phyloP scores from a whole-genome alignment of 2,797 vertebrate species.

The Scarus forsteni region DNA sequence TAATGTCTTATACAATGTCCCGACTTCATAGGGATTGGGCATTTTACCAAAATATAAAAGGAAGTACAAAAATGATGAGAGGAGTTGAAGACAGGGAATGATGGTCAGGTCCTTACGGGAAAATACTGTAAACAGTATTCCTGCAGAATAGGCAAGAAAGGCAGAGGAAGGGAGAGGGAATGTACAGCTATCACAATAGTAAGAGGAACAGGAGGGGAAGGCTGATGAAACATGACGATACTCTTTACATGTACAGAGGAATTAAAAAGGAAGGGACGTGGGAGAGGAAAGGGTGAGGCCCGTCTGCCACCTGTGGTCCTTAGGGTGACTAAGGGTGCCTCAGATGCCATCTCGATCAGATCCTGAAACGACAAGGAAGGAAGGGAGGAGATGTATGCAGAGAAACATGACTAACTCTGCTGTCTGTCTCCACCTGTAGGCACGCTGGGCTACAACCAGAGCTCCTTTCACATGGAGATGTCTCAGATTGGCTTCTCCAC shows the following conservation, averaged over 20 bases:
- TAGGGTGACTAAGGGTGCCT: slow-evolving; percentile 15
- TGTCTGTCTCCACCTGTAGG: slow-evolving; percentile 76
- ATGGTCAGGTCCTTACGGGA: slow-evolving; percentile 10
- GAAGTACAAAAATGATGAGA: slow-evolving; percentile 6
- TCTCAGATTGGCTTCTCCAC: slow-evolving; percentile 96
- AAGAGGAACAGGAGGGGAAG: slow-evolving; percentile 23
- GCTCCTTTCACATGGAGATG: slow-evolving; percentile 97
- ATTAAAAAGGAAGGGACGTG: slow-evolving; percentile 50
- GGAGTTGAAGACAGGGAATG: slow-evolving; percentile 53
- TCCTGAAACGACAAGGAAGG: slow-evolving; percentile 51
- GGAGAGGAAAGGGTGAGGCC: slow-evolving; percentile 44
- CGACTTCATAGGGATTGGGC: no score
- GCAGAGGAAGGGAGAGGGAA: slow-evolving; percentile 9
- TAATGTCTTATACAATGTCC: no score
- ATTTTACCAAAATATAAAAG: no score
- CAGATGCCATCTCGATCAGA: slow-evolving; percentile 32
- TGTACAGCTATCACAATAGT: slow-evolving; percentile 29
- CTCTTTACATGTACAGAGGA: slow-evolving; percentile 48
- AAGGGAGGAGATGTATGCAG: slow-evolving; percentile 50
- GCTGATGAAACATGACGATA: slow-evolving; percentile 54
- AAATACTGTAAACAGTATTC: slow-evolving; percentile 10
- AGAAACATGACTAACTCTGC: slow-evolving; percentile 38
- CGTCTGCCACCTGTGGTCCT: slow-evolving; percentile 48
- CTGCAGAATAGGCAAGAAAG: slow-evolving; percentile 22
- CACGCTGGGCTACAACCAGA: slow-evolving; percentile 91